Conservation (phyloP, 2,888 invertebrate genomes). For the Orthonevra nobilis region DNA sequence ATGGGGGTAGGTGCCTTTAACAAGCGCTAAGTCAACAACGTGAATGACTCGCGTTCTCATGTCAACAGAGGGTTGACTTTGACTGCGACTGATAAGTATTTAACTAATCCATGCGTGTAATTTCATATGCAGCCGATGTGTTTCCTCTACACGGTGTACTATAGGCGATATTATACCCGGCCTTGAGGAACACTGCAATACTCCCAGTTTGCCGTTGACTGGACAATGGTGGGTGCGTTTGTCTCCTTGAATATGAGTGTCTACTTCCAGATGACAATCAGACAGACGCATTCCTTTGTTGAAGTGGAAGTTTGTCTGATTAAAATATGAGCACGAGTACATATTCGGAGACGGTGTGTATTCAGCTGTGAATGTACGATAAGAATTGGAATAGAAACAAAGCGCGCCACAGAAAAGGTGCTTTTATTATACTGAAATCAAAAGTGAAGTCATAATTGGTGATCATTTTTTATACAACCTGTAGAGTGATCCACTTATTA, state of each 20-base stretch:
- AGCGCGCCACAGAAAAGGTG: too few relatives aligned
- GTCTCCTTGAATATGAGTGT: not conserved
- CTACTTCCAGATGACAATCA: not conserved
- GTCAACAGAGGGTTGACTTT: conserved; percentile 11
- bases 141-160: conserved; percentile 25
- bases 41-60: not conserved
- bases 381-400: too few relatives aligned
- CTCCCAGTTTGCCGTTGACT: not conserved
- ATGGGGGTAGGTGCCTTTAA: not conserved
- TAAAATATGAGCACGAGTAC: too few relatives aligned
- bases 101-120: conserved; percentile 36
- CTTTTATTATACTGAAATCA: too few relatives aligned
- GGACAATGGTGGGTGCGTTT: conserved; percentile 11
- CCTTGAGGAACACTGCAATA: conserved; percentile 31
- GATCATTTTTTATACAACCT: too few relatives aligned
- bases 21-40: not conserved
- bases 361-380: too few relatives aligned
- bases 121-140: conserved; percentile 16
- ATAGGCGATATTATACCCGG: conserved; percentile 46
- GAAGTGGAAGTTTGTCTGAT: not conserved
- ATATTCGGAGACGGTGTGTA: too few relatives aligned
- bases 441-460: too few relatives aligned
- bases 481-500: too few relatives aligned
- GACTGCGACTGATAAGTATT: conserved; percentile 22
- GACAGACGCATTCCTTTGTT: conserved; percentile 9